These are phyloP conservation scores for Orchesella flavescens DNA, from an alignment of 2,888 invertebrate genomes.

Conservation along the genomic window DNA sequence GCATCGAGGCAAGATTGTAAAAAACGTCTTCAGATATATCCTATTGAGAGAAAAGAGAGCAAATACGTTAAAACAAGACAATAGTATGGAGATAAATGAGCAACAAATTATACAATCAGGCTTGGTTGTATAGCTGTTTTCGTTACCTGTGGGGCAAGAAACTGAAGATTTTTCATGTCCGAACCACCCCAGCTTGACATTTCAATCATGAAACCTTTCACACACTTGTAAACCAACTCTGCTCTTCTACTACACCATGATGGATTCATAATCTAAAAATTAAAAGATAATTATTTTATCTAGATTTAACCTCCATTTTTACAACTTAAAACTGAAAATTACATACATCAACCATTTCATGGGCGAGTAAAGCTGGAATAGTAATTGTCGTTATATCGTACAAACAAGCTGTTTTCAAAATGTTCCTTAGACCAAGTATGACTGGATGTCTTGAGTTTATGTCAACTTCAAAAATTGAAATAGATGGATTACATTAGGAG, in stretches of 20 bases:
- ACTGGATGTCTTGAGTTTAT: constrained; percentile 97
- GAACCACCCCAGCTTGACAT: constrained; percentile 94
- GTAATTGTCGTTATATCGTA: constrained; percentile 95
- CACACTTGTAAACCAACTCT: constrained; percentile 97
- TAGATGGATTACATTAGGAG: background rate
- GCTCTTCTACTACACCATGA: constrained; percentile 97
- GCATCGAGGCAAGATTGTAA: constrained; percentile 86
- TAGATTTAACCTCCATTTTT: background rate
- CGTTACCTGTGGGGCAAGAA: constrained; percentile 87
- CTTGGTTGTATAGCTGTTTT: too few relatives aligned
- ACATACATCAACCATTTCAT: constrained; percentile 92
- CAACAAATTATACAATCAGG: too few relatives aligned
- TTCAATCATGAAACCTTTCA: constrained; percentile 99
- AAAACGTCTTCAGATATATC: constrained; percentile 89
- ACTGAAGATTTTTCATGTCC: constrained; percentile 89
- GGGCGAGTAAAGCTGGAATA: constrained; percentile 91
- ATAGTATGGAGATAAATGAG: too few relatives aligned
- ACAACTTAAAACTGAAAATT: background rate
- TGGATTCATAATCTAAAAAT: constrained; percentile 91
- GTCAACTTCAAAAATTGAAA: constrained; percentile 79
- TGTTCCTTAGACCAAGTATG: constrained; percentile 93
- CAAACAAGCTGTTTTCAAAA: constrained; percentile 94
- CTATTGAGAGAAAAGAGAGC: constrained; percentile 73
- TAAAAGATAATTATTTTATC: constrained; percentile 1
- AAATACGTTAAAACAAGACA: too few relatives aligned